Evolutionary conservation across 1,140 invertebrate species (phyloP), one percentile per base, ranked within the genome.

Genomic region (Gerris buenoi): DNA sequence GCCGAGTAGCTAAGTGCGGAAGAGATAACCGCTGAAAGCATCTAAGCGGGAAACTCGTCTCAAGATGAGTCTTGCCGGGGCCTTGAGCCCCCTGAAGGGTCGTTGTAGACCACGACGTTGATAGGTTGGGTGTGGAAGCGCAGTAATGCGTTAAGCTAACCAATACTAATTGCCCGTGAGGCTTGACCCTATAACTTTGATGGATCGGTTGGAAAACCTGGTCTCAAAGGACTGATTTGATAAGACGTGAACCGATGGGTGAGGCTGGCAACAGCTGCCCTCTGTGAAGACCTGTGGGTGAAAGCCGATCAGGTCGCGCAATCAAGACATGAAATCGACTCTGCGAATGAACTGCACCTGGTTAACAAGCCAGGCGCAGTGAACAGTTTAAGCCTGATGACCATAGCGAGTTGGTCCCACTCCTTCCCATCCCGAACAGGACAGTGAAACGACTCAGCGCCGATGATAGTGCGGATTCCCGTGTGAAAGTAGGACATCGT

Each of bases 1-100:
- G 75, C 75, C 27, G 72, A 70, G 72, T 77, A 77, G 75, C 74
- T 74, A 76, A 2, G 72, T 75, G n/a, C 66, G 71, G 72, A 75
- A 64, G 23, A 59, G 75, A 76, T 77, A 76, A 76, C 65, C 71
- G 75, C 75, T 76, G 75, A 76, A 76, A 46, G 33, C 33, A 46
- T 46, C 33, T 46, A 46, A 46, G 33, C 33, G 18, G 5, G 33
- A 46, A 46, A 66, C 72, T 57, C n/a, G 14, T 68, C 67, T 69
- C 64, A 71, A 75, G 68, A 76, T 71, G 25, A 75, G 71, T 63
- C 26, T 63, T 70, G 75, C 68, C n/a, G n/a, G n/a, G n/a, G n/a
- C n/a, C n/a, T n/a, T n/a, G n/a, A n/a, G n/a, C n/a, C n/a, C n/a
- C n/a, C n/a, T n/a, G n/a, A 64, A 22, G 18, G 74, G 73, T 46